Evolutionary conservation across 2,888 invertebrate genomes (phyloP).

Genomic region (Loripinus fragilis): DNA sequence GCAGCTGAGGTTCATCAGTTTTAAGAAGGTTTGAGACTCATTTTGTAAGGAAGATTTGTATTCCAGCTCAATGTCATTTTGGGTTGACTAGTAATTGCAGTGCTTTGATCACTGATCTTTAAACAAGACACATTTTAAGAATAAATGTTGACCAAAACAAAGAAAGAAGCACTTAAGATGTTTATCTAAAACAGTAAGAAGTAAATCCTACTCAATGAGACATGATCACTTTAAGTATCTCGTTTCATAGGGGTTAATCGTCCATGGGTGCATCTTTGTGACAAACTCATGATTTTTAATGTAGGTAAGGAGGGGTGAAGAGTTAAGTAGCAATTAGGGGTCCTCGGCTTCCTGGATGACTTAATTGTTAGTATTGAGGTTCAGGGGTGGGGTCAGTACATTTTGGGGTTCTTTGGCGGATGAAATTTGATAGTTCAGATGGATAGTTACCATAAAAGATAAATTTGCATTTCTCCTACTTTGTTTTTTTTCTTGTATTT

Average conservation of each 20-base stretch:
- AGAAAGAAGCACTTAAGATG: not conserved
- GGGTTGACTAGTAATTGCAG: not conserved
- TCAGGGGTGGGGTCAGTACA: not conserved
- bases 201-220: not conserved
- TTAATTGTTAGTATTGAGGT: not conserved
- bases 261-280: not conserved
- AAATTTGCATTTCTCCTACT: no score
- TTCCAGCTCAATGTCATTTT: no score
- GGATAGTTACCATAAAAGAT: no score
- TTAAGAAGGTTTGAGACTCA: no score
- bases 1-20: no score
- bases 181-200: not conserved
- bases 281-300: not conserved
- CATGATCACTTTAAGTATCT: slow-evolving; percentile 4
- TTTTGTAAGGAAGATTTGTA: no score
- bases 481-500: no score
- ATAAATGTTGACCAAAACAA: not conserved
- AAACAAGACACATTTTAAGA: not conserved
- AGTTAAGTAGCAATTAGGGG: slow-evolving; percentile 5
- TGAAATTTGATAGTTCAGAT: no score
- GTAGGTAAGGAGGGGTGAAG: not conserved
- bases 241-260: not conserved
- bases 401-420: no score
- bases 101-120: not conserved
- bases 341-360: not conserved